Evolutionary conservation across 2,797 vertebrate species (phyloP), one percentile per base, ranked within the genome.

Genomic region (Ptychobarbus kaznakovi): DNA sequence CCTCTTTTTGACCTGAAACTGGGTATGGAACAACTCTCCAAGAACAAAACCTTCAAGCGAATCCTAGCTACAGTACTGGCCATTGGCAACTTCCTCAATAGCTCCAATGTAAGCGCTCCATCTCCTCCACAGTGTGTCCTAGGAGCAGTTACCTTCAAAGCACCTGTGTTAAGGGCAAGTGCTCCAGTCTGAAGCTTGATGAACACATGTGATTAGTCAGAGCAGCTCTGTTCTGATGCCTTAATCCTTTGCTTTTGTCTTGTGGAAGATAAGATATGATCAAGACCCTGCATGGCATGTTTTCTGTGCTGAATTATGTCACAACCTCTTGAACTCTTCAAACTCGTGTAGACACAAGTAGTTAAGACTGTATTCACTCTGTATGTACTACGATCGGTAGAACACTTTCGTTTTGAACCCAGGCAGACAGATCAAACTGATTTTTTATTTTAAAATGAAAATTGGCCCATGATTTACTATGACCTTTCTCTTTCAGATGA

Each of bases 71-170:
- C 97, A 0, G 94, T 99, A 65, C 93, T 99, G 85, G 97, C 98
- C 86, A 97, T 96, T 82, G 98, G 98, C 78, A 99, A 99, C 94
- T 98, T 99, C 93, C 94, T 99, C 89, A 99, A 99, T 42, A 94
- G 96, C 88, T 96, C 97, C 81, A 96, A 94, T 74, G 98, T 99
- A 88, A 96, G 94, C 86, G 38, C 7, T 78, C 53, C 3, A 56
- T 81, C 74, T 86, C 78, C 25, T 81, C 68, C 1, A 0, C 13
- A 70, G n/a, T 66, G 16, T 1, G 32, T 70, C 44, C 69, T 73
- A 85, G 53, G 35, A 87, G 81, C 66, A 65, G 46, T 25, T 82
- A 73, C 72, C 74, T 81, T 82, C 56, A 63, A 63, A 25, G 61
- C 42, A 38, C 61, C 13, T 76, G 69, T n/a, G 3, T 25, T 28